Percentiles rank a stretch among this genome's conserved stretches.
Conservation (phyloP, 2,113 vertebrate genomes). For the Furnarius figulus region DNA sequence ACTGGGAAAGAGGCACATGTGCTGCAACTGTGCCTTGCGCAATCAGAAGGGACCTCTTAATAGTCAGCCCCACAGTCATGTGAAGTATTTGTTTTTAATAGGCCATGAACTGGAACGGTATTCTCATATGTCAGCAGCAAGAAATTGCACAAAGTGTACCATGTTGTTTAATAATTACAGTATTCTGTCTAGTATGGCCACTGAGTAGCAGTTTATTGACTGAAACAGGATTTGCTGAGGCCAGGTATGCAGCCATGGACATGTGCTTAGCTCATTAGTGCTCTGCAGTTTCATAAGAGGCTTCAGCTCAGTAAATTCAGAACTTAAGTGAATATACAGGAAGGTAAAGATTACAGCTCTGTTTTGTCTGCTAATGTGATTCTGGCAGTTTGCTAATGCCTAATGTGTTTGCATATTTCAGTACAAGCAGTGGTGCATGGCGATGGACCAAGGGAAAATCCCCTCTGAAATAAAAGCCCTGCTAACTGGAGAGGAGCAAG, state of each 20-base stretch:
- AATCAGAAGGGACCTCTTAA: constrained; percentile 1
- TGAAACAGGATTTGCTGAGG: constrained; percentile 5
- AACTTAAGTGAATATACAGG: background rate
- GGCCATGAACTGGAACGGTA: constrained; percentile 54
- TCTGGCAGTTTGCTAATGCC: constrained; percentile 14
- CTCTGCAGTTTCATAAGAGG: background rate
- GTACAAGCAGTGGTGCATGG: constrained; percentile 99
- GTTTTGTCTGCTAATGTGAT: constrained; percentile 20
- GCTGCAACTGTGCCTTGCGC: background rate
- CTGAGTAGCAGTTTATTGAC: constrained; percentile 26
- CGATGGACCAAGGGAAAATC: constrained; percentile 99
- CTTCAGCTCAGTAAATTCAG: constrained; percentile 7
- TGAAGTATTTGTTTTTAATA: constrained; percentile 58
- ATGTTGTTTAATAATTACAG: constrained; percentile 58
- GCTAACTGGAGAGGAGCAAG: constrained; percentile 92
- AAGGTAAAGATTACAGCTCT: constrained; percentile 17
- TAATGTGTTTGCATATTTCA: constrained; percentile 65
- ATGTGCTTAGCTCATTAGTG: constrained; percentile 10
- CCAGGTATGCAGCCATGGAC: background rate
- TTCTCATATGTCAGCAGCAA: background rate
- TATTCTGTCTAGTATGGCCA: constrained; percentile 2
- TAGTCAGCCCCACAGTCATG: constrained; percentile 12
- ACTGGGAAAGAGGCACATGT: background rate
- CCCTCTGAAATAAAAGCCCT: constrained; percentile 97
- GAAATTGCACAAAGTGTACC: constrained; percentile 40